These are phyloP conservation scores for Camelus dromedarius DNA, from an alignment of 2,113 vertebrate genomes.

Conservation along the genomic window DNA sequence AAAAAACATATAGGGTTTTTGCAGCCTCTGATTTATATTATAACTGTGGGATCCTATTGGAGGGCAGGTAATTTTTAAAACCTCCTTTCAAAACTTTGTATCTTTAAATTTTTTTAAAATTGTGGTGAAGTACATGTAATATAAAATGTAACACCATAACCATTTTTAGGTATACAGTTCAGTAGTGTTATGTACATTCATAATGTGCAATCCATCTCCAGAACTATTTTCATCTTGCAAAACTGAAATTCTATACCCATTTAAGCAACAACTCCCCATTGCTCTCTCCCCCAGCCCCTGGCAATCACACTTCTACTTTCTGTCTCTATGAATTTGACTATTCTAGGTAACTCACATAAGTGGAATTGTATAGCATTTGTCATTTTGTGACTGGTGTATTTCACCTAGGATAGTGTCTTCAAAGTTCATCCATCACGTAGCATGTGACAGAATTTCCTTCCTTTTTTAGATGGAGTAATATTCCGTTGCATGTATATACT, in stretches of 20 bases:
- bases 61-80: not conserved
- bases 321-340: not conserved
- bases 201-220: not conserved
- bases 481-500: not conserved
- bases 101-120: not conserved
- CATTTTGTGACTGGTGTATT: not conserved
- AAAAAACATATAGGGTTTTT: not conserved
- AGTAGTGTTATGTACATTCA: not conserved
- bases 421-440: not conserved
- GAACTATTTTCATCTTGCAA: slow-evolving; percentile 11
- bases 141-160: not conserved
- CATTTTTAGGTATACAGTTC: not conserved
- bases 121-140: not conserved
- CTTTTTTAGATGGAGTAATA: not conserved
- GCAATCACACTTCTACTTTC: not conserved
- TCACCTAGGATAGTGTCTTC: not conserved
- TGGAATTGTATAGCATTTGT: not conserved
- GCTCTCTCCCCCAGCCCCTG: not conserved
- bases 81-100: not conserved
- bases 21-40: not conserved
- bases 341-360: not conserved
- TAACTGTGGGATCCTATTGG: not conserved
- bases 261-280: not conserved
- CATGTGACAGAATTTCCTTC: not conserved
- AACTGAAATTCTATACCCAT: not conserved